A percentile compares a stretch with the other conserved stretches of the same genome.
phyloP scores from a whole-genome alignment of 2,113 vertebrate species.

The Anhinga anhinga region DNA sequence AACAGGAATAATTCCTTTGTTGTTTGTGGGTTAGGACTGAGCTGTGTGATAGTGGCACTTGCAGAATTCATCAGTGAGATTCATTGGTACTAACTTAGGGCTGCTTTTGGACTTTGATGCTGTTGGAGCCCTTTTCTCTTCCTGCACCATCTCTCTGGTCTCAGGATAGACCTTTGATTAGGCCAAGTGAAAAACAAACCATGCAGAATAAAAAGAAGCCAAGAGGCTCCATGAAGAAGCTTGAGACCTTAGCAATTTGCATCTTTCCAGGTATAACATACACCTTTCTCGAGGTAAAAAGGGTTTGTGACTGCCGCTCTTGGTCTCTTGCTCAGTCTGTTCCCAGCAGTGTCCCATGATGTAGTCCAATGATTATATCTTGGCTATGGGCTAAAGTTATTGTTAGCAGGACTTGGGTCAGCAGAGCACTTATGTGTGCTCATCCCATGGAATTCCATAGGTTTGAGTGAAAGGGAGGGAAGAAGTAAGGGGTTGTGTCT shows the following conservation, averaged over 20 bases:
- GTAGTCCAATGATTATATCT: background rate
- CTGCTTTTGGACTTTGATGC: background rate
- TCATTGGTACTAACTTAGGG: background rate
- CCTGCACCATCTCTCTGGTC: background rate
- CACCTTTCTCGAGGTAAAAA: background rate
- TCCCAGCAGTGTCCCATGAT: background rate
- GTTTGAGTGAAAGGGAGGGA: background rate
- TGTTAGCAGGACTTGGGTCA: background rate
- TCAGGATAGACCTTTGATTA: background rate
- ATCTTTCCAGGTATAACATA: background rate
- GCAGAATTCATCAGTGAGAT: background rate
- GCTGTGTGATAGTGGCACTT: background rate
- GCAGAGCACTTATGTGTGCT: background rate
- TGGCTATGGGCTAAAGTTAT: background rate
- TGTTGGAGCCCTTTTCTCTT: background rate
- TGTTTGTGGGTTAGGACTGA: background rate
- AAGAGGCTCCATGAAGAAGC: background rate
- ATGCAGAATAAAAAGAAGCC: background rate
- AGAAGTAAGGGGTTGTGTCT: background rate
- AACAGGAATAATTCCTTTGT: background rate
- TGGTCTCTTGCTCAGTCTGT: background rate
- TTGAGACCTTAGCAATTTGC: background rate
- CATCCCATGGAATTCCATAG: background rate
- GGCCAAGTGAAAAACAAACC: background rate
- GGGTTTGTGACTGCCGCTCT: background rate